Base-by-base conservation (phyloP, 2,113 vertebrate species). In the Verasper variegatus region DNA sequence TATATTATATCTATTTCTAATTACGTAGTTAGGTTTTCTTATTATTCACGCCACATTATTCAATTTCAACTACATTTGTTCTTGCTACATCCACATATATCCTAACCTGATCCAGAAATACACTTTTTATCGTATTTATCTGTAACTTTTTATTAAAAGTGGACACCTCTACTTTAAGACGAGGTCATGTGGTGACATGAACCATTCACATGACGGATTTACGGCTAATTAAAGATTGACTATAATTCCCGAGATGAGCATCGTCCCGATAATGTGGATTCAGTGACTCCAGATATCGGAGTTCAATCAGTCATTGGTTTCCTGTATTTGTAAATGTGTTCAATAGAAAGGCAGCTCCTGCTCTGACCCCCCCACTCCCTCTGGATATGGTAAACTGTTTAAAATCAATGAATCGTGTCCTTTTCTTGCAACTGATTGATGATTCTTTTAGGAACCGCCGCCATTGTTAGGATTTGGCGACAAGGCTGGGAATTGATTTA, bases 401-500 rank as follows among this genome's bases (percentile, higher is more conserved):
- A 23, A 69, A 75, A 87, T 84, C 78, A 80, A 88, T 86, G 52
- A 23, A 67, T 60, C 42, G 49, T 51, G 79, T 80, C 57, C 76
- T 84, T 63, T 76, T 60, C 73, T 24, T 31, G 5, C n/a, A 62
- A n/a, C 40, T 58, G 54, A 68, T 77, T 18, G 49, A 61, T 71
- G 68, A 62, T 69, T 62, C 37, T 61, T 65, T 51, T 42, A 56
- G 59, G 27, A 69, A 42, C 37, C 15, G 24, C 49, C 21, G 65
- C 74, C 27, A 42, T 47, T 57, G 74, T 71, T 80, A 49, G 45
- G 56, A 12, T 71, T 72, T 3, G 5, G 81, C 55, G 47, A 76
- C 71, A 52, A 42, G 35, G 58, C 26, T 20, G 45, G n/a, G 45
- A 35, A 84, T 74, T 68, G 81, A 88, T 84, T 81, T 67, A 75